These are phyloP conservation scores for Leptopilina drosophilae DNA, from an alignment of 2,888 invertebrate species.

Conservation along the genomic window DNA sequence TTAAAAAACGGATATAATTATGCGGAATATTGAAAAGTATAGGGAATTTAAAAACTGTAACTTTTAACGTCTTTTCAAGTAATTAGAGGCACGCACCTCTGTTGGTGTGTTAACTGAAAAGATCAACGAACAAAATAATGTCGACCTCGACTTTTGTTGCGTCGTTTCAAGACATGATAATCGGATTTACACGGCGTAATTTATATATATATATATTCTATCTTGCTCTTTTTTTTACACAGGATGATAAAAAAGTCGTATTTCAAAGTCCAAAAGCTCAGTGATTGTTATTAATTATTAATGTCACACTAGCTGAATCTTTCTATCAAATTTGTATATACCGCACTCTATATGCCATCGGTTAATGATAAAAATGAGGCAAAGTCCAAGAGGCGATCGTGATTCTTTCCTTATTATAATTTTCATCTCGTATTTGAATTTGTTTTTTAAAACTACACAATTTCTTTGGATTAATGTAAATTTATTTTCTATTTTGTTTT, in stretches of 20 bases:
- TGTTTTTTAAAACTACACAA: too few relatives aligned
- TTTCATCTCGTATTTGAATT: background rate
- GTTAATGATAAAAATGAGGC: slow-evolving; percentile 34
- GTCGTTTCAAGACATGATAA: slow-evolving; percentile 26
- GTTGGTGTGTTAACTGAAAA: slow-evolving; percentile 33
- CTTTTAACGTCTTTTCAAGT: slow-evolving; percentile 36
- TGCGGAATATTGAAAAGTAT: background rate
- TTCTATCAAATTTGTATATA: slow-evolving; percentile 37
- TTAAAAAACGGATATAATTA: background rate
- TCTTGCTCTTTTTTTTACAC: slow-evolving; percentile 26
- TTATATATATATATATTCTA: slow-evolving; percentile 15
- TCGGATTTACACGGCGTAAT: slow-evolving; percentile 41
- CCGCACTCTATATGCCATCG: slow-evolving; percentile 8
- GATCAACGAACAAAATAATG: slow-evolving; percentile 19
- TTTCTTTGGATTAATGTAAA: too few relatives aligned
- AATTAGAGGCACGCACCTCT: slow-evolving; percentile 33
- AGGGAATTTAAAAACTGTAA: background rate
- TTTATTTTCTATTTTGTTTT: too few relatives aligned
- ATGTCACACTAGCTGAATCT: slow-evolving; percentile 42
- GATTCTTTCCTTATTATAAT: slow-evolving; percentile 14
- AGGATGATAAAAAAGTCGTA: slow-evolving; percentile 39
- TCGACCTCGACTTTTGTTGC: slow-evolving; percentile 38
- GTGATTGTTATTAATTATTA: slow-evolving; percentile 40
- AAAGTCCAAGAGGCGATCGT: slow-evolving; percentile 20
- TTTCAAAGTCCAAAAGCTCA: slow-evolving; percentile 41